Conservation (phyloP, 2,797 vertebrate species). For the Pseudochirops cupreus region DNA sequence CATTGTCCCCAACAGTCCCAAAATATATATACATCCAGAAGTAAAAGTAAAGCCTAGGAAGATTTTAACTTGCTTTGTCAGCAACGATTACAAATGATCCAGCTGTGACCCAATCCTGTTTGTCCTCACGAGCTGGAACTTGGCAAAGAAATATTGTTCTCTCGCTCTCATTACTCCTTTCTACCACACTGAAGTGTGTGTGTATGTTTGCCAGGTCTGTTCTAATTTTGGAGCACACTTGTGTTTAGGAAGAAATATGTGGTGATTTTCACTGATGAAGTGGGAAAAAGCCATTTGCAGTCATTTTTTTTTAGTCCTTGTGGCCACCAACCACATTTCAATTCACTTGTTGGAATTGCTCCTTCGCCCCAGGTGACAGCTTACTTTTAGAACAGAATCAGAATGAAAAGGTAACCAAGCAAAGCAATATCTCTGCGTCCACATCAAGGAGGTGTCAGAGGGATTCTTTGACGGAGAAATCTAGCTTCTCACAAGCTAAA, state of each 20-base stretch:
- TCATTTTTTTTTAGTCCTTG: neutral
- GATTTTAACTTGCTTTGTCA: constrained; percentile 7
- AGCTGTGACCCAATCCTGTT: neutral
- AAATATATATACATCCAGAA: constrained; percentile 35
- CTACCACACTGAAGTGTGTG: neutral
- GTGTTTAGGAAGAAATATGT: constrained; percentile 38
- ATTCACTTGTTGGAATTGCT: constrained; percentile 30
- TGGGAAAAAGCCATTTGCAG: constrained; percentile 51
- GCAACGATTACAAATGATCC: constrained; percentile 50
- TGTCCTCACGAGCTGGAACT: constrained; percentile 29
- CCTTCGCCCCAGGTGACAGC: constrained; percentile 25
- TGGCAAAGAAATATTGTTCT: constrained; percentile 52
- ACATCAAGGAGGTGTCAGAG: constrained; percentile 7
- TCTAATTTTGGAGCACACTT: constrained; percentile 51
- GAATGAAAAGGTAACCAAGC: neutral
- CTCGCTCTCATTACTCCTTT: constrained; percentile 42
- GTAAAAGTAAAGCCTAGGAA: constrained; percentile 8
- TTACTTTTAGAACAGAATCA: constrained; percentile 20
- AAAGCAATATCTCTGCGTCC: neutral
- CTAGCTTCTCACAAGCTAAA: neutral
- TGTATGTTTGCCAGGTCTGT: neutral
- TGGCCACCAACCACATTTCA: neutral
- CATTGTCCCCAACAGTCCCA: neutral
- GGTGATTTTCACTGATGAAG: constrained; percentile 43
- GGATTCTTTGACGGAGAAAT: constrained; percentile 30